Evolutionary conservation across 2,797 vertebrate genomes (phyloP).

Genomic region (Xenopus petersii): DNA sequence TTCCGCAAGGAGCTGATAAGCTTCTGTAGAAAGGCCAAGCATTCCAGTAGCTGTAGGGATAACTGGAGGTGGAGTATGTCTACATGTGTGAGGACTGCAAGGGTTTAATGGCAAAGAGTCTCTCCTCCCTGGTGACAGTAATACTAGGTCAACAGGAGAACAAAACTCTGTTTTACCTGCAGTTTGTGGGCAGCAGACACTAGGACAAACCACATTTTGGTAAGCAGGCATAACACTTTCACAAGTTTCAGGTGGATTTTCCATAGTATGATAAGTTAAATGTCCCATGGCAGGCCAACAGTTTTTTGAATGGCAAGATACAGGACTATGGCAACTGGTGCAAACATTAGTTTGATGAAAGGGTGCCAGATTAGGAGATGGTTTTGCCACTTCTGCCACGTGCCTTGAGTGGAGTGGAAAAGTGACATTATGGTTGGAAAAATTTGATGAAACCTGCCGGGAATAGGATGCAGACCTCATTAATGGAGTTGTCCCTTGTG

Average conservation of each 20-base stretch:
- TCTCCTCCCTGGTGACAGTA: slow-evolving; percentile 51
- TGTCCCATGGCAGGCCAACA: slow-evolving; percentile 63
- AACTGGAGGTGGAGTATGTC: slow-evolving; percentile 47
- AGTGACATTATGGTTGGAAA: slow-evolving; percentile 53
- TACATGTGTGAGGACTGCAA: slow-evolving; percentile 53
- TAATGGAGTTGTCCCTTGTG: slow-evolving; percentile 49
- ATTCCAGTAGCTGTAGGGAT: slow-evolving; percentile 58
- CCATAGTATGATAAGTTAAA: slow-evolving; percentile 42
- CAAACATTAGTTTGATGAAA: slow-evolving; percentile 63
- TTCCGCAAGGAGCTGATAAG: slow-evolving; percentile 80
- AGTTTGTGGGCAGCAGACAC: slow-evolving; percentile 58
- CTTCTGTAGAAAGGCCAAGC: slow-evolving; percentile 73
- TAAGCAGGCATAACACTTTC: slow-evolving; percentile 55
- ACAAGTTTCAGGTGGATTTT: slow-evolving; percentile 48
- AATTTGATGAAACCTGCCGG: slow-evolving; percentile 50
- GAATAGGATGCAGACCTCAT: slow-evolving; percentile 44
- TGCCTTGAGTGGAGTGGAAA: slow-evolving; percentile 58
- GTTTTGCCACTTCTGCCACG: slow-evolving; percentile 68
- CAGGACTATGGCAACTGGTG: slow-evolving; percentile 59
- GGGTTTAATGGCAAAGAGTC: slow-evolving; percentile 47
- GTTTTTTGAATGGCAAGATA: slow-evolving; percentile 58
- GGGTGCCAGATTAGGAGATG: slow-evolving; percentile 52
- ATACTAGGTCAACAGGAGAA: slow-evolving; percentile 41
- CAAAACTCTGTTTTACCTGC: slow-evolving; percentile 45
- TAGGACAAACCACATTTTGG: slow-evolving; percentile 57